These are phyloP conservation scores for Lepisosteus oculatus DNA, from an alignment of 2,113 vertebrate genomes.

Conservation along the genomic window DNA sequence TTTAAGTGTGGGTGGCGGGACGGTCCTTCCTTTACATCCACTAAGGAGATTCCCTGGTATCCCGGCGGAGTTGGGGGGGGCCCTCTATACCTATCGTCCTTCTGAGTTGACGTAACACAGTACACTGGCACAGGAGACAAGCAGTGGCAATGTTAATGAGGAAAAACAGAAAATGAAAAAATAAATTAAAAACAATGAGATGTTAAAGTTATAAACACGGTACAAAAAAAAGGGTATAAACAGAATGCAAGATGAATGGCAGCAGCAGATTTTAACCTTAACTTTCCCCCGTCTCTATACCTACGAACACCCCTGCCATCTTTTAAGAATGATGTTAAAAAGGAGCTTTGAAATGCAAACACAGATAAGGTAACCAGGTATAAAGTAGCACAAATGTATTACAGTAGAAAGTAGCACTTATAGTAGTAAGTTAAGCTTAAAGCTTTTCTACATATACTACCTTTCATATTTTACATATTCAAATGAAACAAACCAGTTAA, in stretches of 20 bases:
- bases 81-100: conserved; percentile 92
- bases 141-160: conserved; percentile 70
- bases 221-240: conserved; percentile 46
- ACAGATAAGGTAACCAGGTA: too few species aligned
- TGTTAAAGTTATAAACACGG: conserved; percentile 65
- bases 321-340: too few species aligned
- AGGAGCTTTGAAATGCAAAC: too few species aligned
- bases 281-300: not conserved
- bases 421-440: too few species aligned
- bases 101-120: conserved; percentile 93
- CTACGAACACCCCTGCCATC: not conserved
- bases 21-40: conserved; percentile 77
- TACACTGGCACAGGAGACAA: conserved; percentile 84
- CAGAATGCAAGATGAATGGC: conserved; percentile 58
- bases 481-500: too few species aligned
- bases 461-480: too few species aligned
- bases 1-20: conserved; percentile 78
- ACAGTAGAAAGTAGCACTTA: too few species aligned
- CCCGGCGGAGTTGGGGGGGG: conserved; percentile 95
- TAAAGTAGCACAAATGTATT: too few species aligned
- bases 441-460: too few species aligned
- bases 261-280: conserved; percentile 44
- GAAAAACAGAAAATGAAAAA: conserved; percentile 59
- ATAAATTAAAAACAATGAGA: conserved; percentile 66
- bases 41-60: conserved; percentile 93